Evolutionary conservation across 2,113 vertebrate genomes (phyloP).

Genomic region (Scopus umbretta): DNA sequence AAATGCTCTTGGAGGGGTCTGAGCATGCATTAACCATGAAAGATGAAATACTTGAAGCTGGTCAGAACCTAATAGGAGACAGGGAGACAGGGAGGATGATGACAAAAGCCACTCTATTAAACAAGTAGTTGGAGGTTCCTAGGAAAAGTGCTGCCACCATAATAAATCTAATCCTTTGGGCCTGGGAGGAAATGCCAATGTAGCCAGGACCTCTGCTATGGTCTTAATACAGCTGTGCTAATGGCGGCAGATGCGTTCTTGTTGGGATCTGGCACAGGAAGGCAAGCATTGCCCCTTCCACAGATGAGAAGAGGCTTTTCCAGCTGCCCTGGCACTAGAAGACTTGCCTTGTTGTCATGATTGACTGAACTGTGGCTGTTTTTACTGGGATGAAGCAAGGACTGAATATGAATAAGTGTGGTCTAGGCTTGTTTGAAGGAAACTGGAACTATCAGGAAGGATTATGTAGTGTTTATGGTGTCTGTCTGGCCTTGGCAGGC

Average conservation of each 20-base stretch:
- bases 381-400: not conserved
- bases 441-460: not conserved
- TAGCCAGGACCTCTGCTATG: not conserved
- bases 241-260: not conserved
- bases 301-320: not conserved
- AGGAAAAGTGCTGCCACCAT: not conserved
- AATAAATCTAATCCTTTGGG: not conserved
- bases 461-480: not conserved
- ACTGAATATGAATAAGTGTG: not conserved
- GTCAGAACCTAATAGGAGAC: not conserved
- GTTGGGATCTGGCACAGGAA: not conserved
- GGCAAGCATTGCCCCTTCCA: not conserved
- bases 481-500: not conserved
- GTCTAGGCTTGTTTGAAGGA: not conserved
- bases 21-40: not conserved
- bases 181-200: not conserved
- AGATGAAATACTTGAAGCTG: not conserved
- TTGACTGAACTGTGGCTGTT: not conserved
- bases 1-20: not conserved
- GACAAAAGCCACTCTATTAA: not conserved
- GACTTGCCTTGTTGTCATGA: not conserved
- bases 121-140: not conserved
- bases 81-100: not conserved
- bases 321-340: not conserved
- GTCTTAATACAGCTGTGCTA: not conserved